These are phyloP conservation scores for Aphidius ervi DNA, from an alignment of 1,140 invertebrate genomes.

Conservation along the genomic window DNA sequence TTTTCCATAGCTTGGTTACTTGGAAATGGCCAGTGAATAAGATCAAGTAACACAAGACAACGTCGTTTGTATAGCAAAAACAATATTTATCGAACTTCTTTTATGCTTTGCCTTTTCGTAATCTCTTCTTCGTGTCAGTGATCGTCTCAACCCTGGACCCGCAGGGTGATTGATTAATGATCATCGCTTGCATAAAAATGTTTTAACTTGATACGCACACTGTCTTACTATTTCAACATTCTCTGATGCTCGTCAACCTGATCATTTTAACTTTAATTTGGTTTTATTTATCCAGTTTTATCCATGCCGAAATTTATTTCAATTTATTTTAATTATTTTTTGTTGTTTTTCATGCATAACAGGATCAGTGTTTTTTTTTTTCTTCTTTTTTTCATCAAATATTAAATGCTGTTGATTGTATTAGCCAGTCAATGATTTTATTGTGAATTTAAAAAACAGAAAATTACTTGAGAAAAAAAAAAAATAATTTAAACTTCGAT, in stretches of 20 bases:
- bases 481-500: no score
- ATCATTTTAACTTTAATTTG: no score
- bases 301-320: no score
- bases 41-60: conserved; percentile 17
- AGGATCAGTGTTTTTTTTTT: no score
- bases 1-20: conserved; percentile 23
- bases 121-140: conserved; percentile 14
- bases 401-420: no score
- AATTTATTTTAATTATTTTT: no score
- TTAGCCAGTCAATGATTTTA: no score
- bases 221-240: not conserved
- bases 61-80: conserved; percentile 28
- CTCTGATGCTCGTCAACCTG: not conserved
- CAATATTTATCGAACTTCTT: conserved; percentile 39
- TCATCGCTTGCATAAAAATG: conserved; percentile 42
- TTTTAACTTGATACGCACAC: conserved; percentile 19
- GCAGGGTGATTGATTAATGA: conserved; percentile 43
- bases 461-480: no score
- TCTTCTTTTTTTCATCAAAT: no score
- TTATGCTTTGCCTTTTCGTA: conserved; percentile 10
- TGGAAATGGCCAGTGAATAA: conserved; percentile 27
- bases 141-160: conserved; percentile 20
- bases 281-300: no score
- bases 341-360: no score
- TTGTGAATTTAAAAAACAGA: no score